Conservation (phyloP, 2,888 invertebrate species). For the Trissoscelio sp. region DNA sequence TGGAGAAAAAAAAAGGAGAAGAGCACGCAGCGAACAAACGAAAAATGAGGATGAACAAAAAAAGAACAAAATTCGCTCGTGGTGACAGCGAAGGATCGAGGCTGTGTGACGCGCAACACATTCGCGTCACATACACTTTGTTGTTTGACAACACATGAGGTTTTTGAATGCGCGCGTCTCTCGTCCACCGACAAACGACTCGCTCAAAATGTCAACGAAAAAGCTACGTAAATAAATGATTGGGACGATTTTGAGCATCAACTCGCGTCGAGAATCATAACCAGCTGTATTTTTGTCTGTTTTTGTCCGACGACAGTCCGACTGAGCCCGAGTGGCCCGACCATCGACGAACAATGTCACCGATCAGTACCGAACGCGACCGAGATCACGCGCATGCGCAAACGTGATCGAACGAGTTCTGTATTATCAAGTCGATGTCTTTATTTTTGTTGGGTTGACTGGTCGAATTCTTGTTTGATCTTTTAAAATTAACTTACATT, state of each 20-base stretch:
- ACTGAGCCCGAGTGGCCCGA: conserved; percentile 56
- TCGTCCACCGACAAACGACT: conserved; percentile 25
- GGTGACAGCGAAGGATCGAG: conserved; percentile 72
- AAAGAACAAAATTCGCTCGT: conserved; percentile 76
- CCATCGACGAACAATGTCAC: conserved; percentile 57
- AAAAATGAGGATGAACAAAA: conserved; percentile 46
- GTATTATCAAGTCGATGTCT: neutral
- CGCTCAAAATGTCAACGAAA: conserved; percentile 71
- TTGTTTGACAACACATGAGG: conserved; percentile 55
- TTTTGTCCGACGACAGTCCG: conserved; percentile 62
- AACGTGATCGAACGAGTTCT: neutral
- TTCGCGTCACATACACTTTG: conserved; percentile 68
- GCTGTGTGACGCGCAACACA: conserved; percentile 70
- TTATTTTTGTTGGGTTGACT: too few relatives aligned
- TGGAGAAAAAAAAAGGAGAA: conserved; percentile 4
- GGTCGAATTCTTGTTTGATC: too few relatives aligned
- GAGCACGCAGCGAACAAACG: conserved; percentile 16
- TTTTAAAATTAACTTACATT: too few relatives aligned
- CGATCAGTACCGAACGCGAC: conserved; percentile 40
- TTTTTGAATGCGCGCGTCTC: conserved; percentile 50
- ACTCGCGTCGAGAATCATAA: conserved; percentile 77
- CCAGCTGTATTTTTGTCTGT: conserved; percentile 70
- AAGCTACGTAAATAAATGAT: conserved; percentile 73
- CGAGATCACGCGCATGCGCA: conserved; percentile 36
- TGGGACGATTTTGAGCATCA: conserved; percentile 75